phyloP scores from a whole-genome alignment of 2,797 vertebrate genomes.

The Knipowitschia caucasica region DNA sequence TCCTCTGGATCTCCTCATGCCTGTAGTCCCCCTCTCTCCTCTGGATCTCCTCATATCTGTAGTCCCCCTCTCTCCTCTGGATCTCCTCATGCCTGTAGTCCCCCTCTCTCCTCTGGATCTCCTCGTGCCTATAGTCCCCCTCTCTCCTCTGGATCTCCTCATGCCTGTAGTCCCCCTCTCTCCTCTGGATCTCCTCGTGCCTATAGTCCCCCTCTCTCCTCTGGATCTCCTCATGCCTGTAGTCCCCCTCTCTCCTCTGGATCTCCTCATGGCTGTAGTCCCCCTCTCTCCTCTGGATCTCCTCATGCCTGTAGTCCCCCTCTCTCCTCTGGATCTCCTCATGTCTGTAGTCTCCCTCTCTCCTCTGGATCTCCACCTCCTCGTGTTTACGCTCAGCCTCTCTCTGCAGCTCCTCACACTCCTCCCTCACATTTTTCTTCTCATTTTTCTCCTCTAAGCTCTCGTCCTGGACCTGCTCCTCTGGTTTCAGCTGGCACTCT shows the following conservation, averaged over 20 bases:
- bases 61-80: background rate
- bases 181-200: conserved; percentile 59
- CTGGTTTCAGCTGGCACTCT: background rate
- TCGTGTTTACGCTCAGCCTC: background rate
- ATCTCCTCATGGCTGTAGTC: background rate
- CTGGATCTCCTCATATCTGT: no score
- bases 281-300: background rate
- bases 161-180: no score
- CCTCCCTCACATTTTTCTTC: background rate
- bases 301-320: background rate
- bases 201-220: no score
- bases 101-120: background rate
- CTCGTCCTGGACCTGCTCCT: background rate
- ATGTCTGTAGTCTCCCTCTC: background rate
- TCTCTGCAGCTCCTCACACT: background rate
- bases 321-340: background rate
- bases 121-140: no score
- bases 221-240: background rate
- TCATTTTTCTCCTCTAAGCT: background rate
- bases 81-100: background rate
- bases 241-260: background rate
- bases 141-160: background rate
- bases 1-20: no score
- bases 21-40: no score
- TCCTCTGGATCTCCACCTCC: background rate